A percentile compares a stretch with the other conserved stretches of the same genome.
Conservation (phyloP, 2,888 invertebrate genomes). For the Drosophila sordidula region DNA sequence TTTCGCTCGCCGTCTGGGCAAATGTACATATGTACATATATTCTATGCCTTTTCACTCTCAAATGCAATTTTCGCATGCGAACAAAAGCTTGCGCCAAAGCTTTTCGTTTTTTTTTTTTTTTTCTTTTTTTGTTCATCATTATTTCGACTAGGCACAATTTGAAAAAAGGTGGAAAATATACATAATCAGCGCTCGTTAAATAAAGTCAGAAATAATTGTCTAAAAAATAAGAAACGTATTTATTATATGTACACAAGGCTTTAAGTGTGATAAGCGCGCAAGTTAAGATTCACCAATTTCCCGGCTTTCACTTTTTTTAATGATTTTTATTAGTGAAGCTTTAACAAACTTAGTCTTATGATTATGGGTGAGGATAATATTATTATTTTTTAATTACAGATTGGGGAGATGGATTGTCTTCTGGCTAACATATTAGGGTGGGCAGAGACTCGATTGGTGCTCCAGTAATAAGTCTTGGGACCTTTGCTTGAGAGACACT, state of each 20-base stretch:
- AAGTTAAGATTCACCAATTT: slow-evolving; percentile 7
- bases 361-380: too few species aligned
- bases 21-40: slow-evolving; percentile 28
- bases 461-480: too few species aligned
- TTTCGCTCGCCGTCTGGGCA: slow-evolving; percentile 48
- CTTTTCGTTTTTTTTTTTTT: slow-evolving; percentile 32
- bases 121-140: slow-evolving; percentile 25
- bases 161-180: slow-evolving; percentile 12
- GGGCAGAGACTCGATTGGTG: too few species aligned
- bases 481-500: too few species aligned
- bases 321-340: too few species aligned
- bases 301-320: too few species aligned
- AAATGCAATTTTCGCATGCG: slow-evolving; percentile 46
- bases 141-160: slow-evolving; percentile 21
- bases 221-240: neutral
- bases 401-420: too few species aligned
- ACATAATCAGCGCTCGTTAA: neutral
- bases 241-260: neutral
- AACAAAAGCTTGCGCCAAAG: slow-evolving; percentile 41
- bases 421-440: too few species aligned
- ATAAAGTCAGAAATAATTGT: neutral
- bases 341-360: too few species aligned
- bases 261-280: neutral
- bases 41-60: slow-evolving; percentile 19
- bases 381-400: too few species aligned